Base-by-base conservation (phyloP, 2,888 invertebrate genomes). In the Spilarctia lutea region DNA sequence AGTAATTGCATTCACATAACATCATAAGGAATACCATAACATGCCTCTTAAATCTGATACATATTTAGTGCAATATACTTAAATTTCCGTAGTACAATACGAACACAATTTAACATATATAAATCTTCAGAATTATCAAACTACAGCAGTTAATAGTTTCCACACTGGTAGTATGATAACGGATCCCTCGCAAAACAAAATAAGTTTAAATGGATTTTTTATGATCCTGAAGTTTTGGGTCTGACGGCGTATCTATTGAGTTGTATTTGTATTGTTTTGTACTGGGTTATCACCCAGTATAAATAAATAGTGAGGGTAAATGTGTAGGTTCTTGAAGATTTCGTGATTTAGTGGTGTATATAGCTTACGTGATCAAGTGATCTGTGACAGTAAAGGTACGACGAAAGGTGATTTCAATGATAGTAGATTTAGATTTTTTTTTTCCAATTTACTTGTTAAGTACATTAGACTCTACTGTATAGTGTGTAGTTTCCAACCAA, bases 171-270 rank as follows among this genome's bases (percentile, higher is more conserved):
- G 83, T 84, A 85, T 81, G 78, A 71, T 79, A 83, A 82, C 74
- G 76, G 79, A 71, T 73, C 73, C 68, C 65, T 77, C 71, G 42
- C 71, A 77, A 76, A 79, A 80, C 72, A 77, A 79, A 80, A 83
- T 81, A 83, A 87, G 79, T 85, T 83, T 76, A 81, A 87, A 87
- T 86, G 77, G 78, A 78, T 83, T 83, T 87, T 86, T 85, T 85
- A 87, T 84, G 83, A 80, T 78, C 45, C 63, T 16, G 66, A 86
- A 83, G 71, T 87, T 87, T 87, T 75, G 84, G 87, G 86, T 79
- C 72, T 42, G 67, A 76, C 79, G 73, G 72, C 78, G 71, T 83
- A 83, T 85, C 82, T 86, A 85, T 86, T 75, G 74, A 35, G 73
- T 39, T 69, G 68, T 77, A 73, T 82, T 78, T 77, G 68, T 77